Evolutionary conservation across 30 jellyfish, hydroid and myxozoan genomes (phyloP), one percentile per base, ranked within the genome.

Genomic region (Pseudorhiza aurosa): DNA sequence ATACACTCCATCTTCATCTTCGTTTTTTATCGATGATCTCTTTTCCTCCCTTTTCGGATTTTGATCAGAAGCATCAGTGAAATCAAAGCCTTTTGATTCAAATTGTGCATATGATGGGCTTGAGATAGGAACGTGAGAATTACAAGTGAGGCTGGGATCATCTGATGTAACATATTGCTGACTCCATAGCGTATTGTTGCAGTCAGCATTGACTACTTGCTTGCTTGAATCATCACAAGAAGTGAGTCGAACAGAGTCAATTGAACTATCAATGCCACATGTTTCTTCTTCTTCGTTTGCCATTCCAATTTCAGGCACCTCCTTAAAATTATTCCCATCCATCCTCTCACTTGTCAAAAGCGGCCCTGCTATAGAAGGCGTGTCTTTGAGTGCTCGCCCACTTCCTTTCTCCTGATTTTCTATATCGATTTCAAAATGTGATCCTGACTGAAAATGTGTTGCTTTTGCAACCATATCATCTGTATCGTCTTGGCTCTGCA

Each of bases 261-360:
- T 10, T 19, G 67, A 21, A 15, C 35, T 4, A 53, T 53, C 67
- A 2, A 53, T 36, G 19, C 4, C 67, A 53, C 67, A 12, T 2
- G 37, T 18, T 19, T 21, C 36, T 0, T 53, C 12, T 18, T 53
- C 67, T 12, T 39, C 10, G 12, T 39, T 39, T 33, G 19, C 35
- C 9, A 1, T 21, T 18, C 5, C 14, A 18, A 22, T 7, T 21
- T 53, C 67, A 21, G 19, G 37, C 19, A 6, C 24, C 19, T 22
- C 24, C 24, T 5, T 12, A 5, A 4, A 33, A n/a, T 53, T 21
- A 33, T 53, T 21, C 14, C 65, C 91, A 37, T 64, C 77, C 36
- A 65, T 40, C 55, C 53, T 65, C 29, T 80, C 91, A 53, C 91
- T 80, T 29, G 91, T 80, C 27, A 80, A 80, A 24, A 80, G 55